phyloP scores from a whole-genome alignment of 2,888 invertebrate genomes.

The Antheraea yamamai region DNA sequence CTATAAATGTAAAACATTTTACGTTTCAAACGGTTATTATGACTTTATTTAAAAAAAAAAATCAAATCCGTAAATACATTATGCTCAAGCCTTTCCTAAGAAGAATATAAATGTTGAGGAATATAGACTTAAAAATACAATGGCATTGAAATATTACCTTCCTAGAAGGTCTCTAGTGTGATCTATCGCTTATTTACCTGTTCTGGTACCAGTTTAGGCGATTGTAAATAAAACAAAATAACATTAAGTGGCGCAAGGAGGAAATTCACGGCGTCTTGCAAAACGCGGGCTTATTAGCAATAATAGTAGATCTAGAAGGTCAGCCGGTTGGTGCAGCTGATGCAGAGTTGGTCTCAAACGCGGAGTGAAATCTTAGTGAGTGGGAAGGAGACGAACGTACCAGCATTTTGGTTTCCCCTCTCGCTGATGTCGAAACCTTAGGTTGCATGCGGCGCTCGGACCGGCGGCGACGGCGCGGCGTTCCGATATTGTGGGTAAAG shows the following conservation, averaged over 20 bases:
- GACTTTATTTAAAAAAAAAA: neutral
- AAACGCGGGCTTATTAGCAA: conserved; percentile 73
- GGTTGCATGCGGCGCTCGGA: conserved; percentile 59
- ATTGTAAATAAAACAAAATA: conserved; percentile 20
- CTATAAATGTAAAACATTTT: too few relatives aligned
- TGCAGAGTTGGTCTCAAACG: conserved; percentile 46
- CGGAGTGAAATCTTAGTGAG: conserved; percentile 31
- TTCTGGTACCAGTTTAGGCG: conserved; percentile 15
- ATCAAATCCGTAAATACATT: neutral
- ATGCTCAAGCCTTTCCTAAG: neutral
- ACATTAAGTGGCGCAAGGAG: conserved; percentile 58
- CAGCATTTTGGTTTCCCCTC: conserved; percentile 52
- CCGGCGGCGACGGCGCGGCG: conserved; percentile 42
- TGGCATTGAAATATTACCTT: conserved; percentile 4
- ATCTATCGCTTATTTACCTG: neutral
- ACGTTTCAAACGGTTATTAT: too few relatives aligned
- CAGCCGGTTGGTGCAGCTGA: conserved; percentile 61
- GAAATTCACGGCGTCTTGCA: conserved; percentile 65
- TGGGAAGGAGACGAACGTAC: conserved; percentile 56
- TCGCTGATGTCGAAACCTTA: conserved; percentile 68
- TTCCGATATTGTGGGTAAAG: conserved; percentile 24
- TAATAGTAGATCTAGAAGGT: conserved; percentile 74
- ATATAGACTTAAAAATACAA: neutral
- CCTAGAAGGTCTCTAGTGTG: neutral
- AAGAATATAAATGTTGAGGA: neutral